Base-by-base conservation (phyloP, 2,888 invertebrate genomes). In the Homarus gammarus region DNA sequence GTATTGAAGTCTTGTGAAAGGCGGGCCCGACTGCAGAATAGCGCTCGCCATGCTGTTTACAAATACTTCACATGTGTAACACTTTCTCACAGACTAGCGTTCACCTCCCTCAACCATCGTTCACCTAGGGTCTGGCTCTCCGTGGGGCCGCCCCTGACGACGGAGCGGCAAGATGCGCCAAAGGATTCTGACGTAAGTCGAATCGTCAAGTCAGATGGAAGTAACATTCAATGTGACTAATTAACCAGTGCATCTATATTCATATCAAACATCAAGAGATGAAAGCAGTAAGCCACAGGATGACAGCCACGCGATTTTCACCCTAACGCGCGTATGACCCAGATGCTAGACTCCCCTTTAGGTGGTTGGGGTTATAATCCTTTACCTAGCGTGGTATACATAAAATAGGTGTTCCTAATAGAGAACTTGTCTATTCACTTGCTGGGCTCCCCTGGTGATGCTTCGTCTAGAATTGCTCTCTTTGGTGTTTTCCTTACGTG, bases 231-330 rank as follows among this genome's bases (percentile, higher is more conserved):
- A 90, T 90, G 90, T 85, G 87, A 87, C 90, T 90, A 90, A 90
- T 90, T 90, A 90, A 90, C 87, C 90, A 79, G 87, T 87, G 90
- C 90, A 90, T 90, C 90, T 90, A 90, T 90, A 90, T 90, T 90
- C 90, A 90, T 90, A 90, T 90, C 90, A 90, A 90, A 90, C 90
- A 90, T 87, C 83, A 40, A 5, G 73, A 61, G 73, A 61, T 44
- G 12, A 85, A 12, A 2, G 84, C 6, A 40, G 77, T 64, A 77
- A 77, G 44, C 75, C 84, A 8, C 72, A 3, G 38, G 8, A 6
- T 73, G 3, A n/a, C 27, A n/a, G 38, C 36, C 0, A 22, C 38
- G 40, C 38, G 36, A 61, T 56, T 83, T 49, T 83, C 31, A 44
- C 44, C 44, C 83, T 44, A 44, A 56, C n/a, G 18, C 31, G 18